Base-by-base conservation (phyloP, 2,888 invertebrate genomes). In the Nysson spinosus region DNA sequence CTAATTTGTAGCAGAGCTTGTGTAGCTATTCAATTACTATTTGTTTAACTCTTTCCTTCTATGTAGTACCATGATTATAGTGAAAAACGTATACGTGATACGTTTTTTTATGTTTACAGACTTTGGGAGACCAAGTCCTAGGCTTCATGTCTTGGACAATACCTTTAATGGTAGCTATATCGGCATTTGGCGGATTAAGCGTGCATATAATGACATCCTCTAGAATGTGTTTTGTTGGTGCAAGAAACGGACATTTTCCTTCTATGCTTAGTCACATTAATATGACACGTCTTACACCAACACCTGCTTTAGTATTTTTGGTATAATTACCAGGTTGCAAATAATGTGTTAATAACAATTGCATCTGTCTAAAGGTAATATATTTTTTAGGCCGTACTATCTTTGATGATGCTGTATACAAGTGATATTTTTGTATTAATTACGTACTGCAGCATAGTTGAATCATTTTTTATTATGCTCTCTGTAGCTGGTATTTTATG, bases 151-250 rank as follows among this genome's bases (percentile, higher is more conserved):
- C 92, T 5, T 94, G 95, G 92, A 91, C 93, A 11, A 96, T 98
- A 91, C 97, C 98, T 0, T 87, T 96, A 3, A 92, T 98, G 89
- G 98, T 98, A 1, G 97, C 97, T 0, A 91, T 96, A 55, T 97
- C 98, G 0, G 95, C 96, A 1, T 92, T 97, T 82, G 98, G 98
- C 57, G 97, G 97, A 1, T 90, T 98, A 2, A 95, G 96, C 63
- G 97, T 98, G 50, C 97, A 97, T 83, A 95, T 98, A 44, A 97
- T 98, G 95, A 95, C 98, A 14, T 96, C 96, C 5, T 96, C 97
- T 1, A 92, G 96, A 68, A 94, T 96, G 93, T 93, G 96, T 80
- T 96, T 95, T 86, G 96, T 95, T 6, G 96, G 96, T n/a, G 96
- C 96, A 0, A 90, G 96, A 63, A 94, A 95, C 79, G 95, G 96